These are phyloP conservation scores for Hypotaenidia philippensis DNA, from an alignment of 2,797 vertebrate genomes.

Conservation along the genomic window DNA sequence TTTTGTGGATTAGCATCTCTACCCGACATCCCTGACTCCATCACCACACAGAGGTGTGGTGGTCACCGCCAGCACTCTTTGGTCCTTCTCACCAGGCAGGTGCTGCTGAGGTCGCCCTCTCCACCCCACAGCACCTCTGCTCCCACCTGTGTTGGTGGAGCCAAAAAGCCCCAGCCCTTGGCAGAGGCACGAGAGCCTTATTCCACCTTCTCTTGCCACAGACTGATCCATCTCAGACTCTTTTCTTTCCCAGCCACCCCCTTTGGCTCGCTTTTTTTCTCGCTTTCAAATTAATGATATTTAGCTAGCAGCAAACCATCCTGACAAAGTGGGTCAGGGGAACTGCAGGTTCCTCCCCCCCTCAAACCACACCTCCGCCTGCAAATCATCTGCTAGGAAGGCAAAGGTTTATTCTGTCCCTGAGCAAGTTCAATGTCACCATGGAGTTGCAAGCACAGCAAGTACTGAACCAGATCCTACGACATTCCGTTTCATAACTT, in stretches of 20 bases:
- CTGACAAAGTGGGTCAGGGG: slow-evolving; percentile 47
- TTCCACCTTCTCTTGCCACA: not conserved
- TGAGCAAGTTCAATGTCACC: slow-evolving; percentile 64
- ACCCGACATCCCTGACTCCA: fast-evolving
- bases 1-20: not conserved
- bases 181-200: not conserved
- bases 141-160: not conserved
- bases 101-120: not conserved
- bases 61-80: not conserved
- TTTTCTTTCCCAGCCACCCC: not conserved
- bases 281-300: slow-evolving; percentile 7
- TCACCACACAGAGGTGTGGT: fast-evolving
- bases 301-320: slow-evolving; percentile 53
- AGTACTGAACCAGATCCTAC: slow-evolving; percentile 38
- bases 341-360: not conserved
- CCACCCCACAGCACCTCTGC: not conserved
- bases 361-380: not conserved
- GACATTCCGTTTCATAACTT: slow-evolving; percentile 3
- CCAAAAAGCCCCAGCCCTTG: not conserved
- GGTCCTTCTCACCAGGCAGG: not conserved
- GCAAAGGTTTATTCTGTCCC: slow-evolving; percentile 68
- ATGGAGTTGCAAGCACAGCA: slow-evolving; percentile 65
- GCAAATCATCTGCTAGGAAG: slow-evolving; percentile 55
- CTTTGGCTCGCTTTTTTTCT: not conserved
- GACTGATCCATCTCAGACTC: not conserved